Evolutionary conservation across 2,797 vertebrate genomes (phyloP).

Genomic region (Acrossocheilus fasciatus): DNA sequence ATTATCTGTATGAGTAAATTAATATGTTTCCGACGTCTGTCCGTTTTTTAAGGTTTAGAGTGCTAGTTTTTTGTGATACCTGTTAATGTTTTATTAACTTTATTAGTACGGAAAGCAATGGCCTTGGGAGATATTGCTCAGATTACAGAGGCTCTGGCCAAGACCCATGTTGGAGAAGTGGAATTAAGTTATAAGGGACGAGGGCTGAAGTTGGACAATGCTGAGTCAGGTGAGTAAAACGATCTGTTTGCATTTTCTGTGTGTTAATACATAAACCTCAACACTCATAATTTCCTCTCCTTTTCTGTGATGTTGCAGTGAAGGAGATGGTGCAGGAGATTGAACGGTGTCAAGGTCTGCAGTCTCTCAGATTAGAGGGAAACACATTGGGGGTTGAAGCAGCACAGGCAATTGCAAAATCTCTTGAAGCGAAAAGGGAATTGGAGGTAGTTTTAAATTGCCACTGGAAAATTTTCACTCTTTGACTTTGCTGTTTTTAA

Average conservation of each 20-base stretch:
- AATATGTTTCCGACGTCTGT: background rate
- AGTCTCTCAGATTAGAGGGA: conserved; percentile 90
- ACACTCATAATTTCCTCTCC: background rate
- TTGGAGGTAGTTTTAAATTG: conserved; percentile 83
- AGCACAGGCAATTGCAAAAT: conserved; percentile 90
- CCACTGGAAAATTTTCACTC: background rate
- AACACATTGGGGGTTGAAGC: conserved; percentile 96
- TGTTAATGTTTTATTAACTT: background rate
- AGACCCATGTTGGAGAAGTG: conserved; percentile 89
- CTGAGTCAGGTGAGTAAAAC: conserved; percentile 85
- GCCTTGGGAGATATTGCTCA: conserved; percentile 90
- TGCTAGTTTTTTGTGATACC: background rate
- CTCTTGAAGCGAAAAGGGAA: conserved; percentile 87
- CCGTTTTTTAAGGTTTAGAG: background rate
- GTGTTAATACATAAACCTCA: no score
- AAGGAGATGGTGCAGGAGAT: conserved; percentile 88
- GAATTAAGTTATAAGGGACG: conserved; percentile 93
- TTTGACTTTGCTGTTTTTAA: conserved; percentile 43
- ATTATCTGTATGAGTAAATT: background rate
- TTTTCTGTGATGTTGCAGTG: conserved; percentile 74
- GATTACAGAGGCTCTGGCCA: conserved; percentile 88
- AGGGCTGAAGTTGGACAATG: conserved; percentile 90
- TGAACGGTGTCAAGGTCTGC: conserved; percentile 84
- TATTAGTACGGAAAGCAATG: conserved; percentile 73
- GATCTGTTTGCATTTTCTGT: background rate